Evolutionary conservation across 2,797 vertebrate species (phyloP).

Genomic region (Ciconia nigra): DNA sequence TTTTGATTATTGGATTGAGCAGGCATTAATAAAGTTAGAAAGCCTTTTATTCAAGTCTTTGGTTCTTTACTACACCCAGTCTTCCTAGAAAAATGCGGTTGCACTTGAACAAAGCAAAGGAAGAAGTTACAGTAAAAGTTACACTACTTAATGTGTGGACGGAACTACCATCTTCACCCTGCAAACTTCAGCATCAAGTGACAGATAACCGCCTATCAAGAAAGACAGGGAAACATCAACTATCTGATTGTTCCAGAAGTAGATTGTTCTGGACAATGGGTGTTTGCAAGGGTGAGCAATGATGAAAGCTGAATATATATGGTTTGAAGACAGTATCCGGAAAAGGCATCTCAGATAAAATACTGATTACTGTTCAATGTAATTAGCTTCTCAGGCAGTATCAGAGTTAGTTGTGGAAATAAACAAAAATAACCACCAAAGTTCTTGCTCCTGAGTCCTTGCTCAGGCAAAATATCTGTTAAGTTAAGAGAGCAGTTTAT

Average conservation of each 20-base stretch:
- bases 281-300: background rate
- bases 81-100: background rate
- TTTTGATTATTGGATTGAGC: background rate
- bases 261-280: background rate
- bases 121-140: background rate
- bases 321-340: background rate
- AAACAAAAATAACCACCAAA: background rate
- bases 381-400: background rate
- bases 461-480: background rate
- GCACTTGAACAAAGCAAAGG: background rate
- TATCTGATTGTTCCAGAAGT: background rate
- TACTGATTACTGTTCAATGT: background rate
- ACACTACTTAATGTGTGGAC: background rate
- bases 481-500: background rate
- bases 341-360: background rate
- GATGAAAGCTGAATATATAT: background rate
- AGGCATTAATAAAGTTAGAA: background rate
- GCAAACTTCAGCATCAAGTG: background rate
- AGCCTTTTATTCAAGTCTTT: background rate
- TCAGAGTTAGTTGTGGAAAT: background rate
- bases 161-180: background rate
- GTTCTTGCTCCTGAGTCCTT: background rate
- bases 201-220: background rate
- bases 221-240: background rate
- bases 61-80: background rate